These are phyloP conservation scores for Eristalis pertinax DNA, from an alignment of 2,888 invertebrate genomes.

Conservation along the genomic window DNA sequence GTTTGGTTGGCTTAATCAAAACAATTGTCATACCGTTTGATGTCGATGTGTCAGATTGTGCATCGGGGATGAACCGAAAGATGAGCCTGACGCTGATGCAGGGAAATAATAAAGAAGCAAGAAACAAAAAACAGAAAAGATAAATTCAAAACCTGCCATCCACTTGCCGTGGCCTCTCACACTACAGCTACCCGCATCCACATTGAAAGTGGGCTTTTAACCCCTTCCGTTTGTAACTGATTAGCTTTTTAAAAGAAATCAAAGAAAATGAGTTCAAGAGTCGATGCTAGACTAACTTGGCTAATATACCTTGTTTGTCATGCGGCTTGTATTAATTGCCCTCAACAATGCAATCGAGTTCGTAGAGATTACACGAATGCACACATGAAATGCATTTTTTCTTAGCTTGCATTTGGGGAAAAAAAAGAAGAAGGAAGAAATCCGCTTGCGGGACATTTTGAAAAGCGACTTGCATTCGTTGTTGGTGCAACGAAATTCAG, in stretches of 20 bases:
- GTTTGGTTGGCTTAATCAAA: conserved; percentile 63
- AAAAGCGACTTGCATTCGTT: conserved; percentile 46
- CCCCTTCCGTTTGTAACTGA: conserved; percentile 53
- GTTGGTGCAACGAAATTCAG: conserved; percentile 42
- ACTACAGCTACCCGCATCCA: not conserved
- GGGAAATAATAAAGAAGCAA: conserved; percentile 12
- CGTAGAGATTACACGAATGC: not conserved
- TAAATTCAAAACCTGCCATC: not conserved
- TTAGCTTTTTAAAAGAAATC: conserved; percentile 69
- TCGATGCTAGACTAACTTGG: conserved; percentile 52
- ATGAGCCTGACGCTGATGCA: conserved; percentile 46
- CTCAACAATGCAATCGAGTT: conserved; percentile 63
- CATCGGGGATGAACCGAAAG: conserved; percentile 32
- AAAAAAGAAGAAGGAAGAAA: not conserved
- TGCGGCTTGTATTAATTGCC: conserved; percentile 64
- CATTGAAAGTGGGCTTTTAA: conserved; percentile 13
- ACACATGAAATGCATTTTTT: conserved; percentile 25
- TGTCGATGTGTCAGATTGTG: conserved; percentile 34
- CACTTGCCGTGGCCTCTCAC: not conserved
- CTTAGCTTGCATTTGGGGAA: conserved; percentile 45
- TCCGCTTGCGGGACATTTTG: conserved; percentile 51
- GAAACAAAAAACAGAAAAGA: conserved; percentile 20
- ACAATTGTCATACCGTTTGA: conserved; percentile 70
- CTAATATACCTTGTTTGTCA: conserved; percentile 62
- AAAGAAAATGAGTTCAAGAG: conserved; percentile 70